These are phyloP conservation scores for Dryococelus australis DNA, from an alignment of 2,888 invertebrate genomes.

Conservation along the genomic window DNA sequence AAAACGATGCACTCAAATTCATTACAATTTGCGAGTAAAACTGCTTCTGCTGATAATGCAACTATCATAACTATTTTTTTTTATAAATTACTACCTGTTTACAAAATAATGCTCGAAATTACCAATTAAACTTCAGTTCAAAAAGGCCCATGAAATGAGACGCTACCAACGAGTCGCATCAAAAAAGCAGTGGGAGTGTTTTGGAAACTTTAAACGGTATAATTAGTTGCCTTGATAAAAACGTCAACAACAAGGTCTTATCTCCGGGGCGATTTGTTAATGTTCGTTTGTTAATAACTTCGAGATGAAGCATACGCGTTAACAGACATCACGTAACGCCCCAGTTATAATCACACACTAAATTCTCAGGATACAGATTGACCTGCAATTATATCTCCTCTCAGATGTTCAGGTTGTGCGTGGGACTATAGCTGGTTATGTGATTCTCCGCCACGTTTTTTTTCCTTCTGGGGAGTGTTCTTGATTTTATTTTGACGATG, in stretches of 20 bases:
- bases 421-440: not conserved
- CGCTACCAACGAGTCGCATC: not conserved
- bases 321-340: not conserved
- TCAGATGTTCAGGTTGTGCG: not conserved
- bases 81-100: too few species aligned
- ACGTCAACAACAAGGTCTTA: not conserved
- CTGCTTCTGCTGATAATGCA: too few species aligned
- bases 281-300: not conserved
- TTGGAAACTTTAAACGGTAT: not conserved
- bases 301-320: not conserved
- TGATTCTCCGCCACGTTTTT: not conserved
- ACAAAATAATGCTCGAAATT: too few species aligned
- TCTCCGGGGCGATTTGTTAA: not conserved
- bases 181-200: not conserved
- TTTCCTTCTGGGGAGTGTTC: not conserved
- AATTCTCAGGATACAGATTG: not conserved
- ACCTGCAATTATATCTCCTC: slow-evolving; percentile 7
- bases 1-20: too few species aligned
- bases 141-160: too few species aligned
- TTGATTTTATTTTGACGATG: not conserved
- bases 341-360: not conserved
- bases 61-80: too few species aligned
- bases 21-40: too few species aligned
- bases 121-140: too few species aligned
- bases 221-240: not conserved